Conservation (phyloP, 2,113 vertebrate genomes). For the Pelodiscus sinensis region DNA sequence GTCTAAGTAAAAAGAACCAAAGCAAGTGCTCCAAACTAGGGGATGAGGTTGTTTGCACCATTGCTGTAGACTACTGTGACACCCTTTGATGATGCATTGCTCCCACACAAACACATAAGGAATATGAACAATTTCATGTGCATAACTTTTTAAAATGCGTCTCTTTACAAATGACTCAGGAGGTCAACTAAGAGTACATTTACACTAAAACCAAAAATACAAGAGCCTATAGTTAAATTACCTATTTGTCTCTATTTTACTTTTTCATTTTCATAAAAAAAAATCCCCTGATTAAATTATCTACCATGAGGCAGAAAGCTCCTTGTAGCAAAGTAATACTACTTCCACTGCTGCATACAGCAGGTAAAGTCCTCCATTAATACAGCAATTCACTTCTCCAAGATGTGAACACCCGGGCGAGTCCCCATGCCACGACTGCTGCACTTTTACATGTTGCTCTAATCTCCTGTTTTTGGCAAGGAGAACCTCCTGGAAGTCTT, state of each 20-base stretch:
- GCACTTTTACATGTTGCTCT: constrained; percentile 30
- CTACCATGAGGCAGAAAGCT: neutral
- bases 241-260: neutral
- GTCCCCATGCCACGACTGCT: neutral
- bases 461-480: neutral
- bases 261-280: constrained; percentile 33
- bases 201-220: constrained; percentile 37
- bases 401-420: neutral
- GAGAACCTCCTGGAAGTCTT: constrained; percentile 18
- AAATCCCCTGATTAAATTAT: constrained; percentile 36
- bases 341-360: neutral
- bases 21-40: neutral
- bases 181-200: constrained; percentile 36
- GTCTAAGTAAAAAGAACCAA: neutral
- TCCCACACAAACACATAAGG: neutral
- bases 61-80: neutral
- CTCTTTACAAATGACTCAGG: constrained; percentile 40
- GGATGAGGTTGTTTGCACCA: neutral
- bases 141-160: neutral
- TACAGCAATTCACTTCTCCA: constrained; percentile 27
- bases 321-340: neutral
- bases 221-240: constrained; percentile 14
- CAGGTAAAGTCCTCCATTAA: constrained; percentile 8
- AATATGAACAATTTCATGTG: neutral
- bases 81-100: neutral